These are phyloP conservation scores for Fragum whitleyi DNA, from an alignment of 2,888 invertebrate species.

Conservation along the genomic window DNA sequence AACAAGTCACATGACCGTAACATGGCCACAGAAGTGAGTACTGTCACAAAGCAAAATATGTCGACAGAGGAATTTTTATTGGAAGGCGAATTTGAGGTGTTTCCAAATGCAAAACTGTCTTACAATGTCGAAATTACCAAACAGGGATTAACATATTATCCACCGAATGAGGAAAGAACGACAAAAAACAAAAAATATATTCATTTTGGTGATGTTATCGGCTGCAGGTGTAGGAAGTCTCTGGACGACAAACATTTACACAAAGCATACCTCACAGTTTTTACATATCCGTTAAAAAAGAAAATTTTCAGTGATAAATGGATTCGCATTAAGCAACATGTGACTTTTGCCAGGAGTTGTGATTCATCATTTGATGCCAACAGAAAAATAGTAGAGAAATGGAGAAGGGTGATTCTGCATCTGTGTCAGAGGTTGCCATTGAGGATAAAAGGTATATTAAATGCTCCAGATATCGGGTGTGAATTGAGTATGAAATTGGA, in stretches of 20 bases:
- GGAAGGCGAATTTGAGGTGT: constrained; percentile 72
- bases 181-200: constrained; percentile 67
- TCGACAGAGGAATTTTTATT: constrained; percentile 72
- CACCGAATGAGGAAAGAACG: constrained; percentile 53
- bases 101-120: constrained; percentile 68
- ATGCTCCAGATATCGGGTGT: too few relatives aligned
- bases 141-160: constrained; percentile 68
- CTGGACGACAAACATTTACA: constrained; percentile 59
- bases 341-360: constrained; percentile 74
- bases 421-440: constrained; percentile 58
- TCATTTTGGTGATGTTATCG: constrained; percentile 80
- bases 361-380: constrained; percentile 75
- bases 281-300: constrained; percentile 80
- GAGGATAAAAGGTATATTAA: constrained; percentile 53
- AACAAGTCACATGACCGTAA: constrained; percentile 64
- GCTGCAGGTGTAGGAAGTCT: constrained; percentile 78
- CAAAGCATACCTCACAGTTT: constrained; percentile 78
- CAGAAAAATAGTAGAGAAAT: constrained; percentile 73
- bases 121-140: constrained; percentile 72
- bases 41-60: constrained; percentile 53
- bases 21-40: constrained; percentile 53
- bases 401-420: constrained; percentile 68
- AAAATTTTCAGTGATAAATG: constrained; percentile 77
- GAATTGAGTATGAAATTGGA: too few relatives aligned
- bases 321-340: constrained; percentile 70